Conservation (phyloP, 2,797 vertebrate species). For the Danionella dracula region DNA sequence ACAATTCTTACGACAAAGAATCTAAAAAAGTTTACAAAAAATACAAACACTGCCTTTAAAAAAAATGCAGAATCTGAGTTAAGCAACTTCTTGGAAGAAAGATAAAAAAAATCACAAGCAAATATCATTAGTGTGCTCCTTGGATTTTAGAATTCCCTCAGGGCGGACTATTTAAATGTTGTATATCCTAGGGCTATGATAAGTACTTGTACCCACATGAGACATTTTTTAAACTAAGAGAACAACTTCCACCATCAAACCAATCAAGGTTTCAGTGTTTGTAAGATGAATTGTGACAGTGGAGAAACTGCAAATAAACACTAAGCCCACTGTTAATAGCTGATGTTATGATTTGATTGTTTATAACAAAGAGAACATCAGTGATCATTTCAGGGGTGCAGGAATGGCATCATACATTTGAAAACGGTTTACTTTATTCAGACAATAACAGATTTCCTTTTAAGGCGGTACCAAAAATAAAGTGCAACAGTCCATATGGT, state of each 20-base stretch:
- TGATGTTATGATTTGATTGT: no score
- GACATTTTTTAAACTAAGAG: neutral
- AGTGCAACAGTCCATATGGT: no score
- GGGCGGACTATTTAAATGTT: conserved; percentile 2
- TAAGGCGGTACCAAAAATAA: no score
- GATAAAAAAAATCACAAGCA: neutral
- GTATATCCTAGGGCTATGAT: conserved; percentile 3
- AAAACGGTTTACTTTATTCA: no score
- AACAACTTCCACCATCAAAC: neutral
- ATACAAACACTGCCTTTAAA: no score
- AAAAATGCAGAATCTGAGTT: neutral
- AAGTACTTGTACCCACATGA: neutral
- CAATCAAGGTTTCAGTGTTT: neutral
- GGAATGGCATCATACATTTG: no score
- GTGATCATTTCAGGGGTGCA: no score
- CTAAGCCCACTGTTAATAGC: neutral
- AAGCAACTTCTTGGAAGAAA: no score
- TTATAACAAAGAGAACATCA: no score
- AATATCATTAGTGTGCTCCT: neutral
- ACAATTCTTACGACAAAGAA: no score
- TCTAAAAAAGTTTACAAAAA: no score
- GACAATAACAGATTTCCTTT: no score
- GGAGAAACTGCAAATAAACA: neutral
- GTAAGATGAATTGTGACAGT: neutral
- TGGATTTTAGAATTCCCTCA: neutral